These are phyloP conservation scores for Addax nasomaculatus DNA, from an alignment of 2,113 vertebrate species.

Conservation along the genomic window DNA sequence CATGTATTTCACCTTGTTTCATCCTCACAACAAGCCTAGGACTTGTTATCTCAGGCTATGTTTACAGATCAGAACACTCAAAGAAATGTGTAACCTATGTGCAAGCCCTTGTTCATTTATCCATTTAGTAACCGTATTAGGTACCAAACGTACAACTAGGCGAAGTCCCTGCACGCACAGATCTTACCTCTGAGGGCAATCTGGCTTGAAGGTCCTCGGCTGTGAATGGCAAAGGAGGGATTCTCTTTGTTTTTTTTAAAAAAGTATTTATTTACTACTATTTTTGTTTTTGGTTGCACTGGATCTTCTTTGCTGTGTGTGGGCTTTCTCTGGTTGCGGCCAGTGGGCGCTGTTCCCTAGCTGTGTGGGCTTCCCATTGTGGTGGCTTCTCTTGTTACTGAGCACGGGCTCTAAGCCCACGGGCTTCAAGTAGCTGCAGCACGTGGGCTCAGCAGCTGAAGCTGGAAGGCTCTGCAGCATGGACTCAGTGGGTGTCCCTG, in stretches of 20 bases:
- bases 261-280: not conserved
- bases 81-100: not conserved
- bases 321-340: not conserved
- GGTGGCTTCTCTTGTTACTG: not conserved
- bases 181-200: not conserved
- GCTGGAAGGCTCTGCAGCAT: not conserved
- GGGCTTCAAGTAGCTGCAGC: not conserved
- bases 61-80: not conserved
- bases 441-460: not conserved
- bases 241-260: not conserved
- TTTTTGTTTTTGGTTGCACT: not conserved
- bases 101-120: not conserved
- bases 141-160: not conserved
- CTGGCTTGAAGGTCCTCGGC: not conserved
- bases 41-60: not conserved
- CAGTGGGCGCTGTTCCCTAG: accelerated
- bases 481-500: not conserved
- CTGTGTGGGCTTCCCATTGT: not conserved
- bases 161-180: not conserved
- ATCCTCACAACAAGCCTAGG: not conserved
- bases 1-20: not conserved
- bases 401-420: not conserved
- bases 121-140: not conserved
- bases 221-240: not conserved
- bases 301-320: not conserved